Evolutionary conservation across 2,113 vertebrate genomes (phyloP).

Genomic region (Zapornia atra): DNA sequence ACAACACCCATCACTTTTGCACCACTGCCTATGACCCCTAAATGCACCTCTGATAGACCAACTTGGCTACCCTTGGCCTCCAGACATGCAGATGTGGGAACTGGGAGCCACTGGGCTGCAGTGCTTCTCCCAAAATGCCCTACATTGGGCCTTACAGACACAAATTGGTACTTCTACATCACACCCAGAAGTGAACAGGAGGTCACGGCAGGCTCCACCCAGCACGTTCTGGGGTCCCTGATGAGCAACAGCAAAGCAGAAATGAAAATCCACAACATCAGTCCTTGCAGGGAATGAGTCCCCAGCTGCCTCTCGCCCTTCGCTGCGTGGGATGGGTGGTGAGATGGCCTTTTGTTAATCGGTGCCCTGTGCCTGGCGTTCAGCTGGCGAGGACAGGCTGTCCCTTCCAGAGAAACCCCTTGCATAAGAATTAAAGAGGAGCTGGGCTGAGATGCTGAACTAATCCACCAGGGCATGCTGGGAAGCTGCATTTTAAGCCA

Average conservation of each 20-base stretch:
- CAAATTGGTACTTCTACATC: background rate
- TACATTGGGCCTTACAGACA: background rate
- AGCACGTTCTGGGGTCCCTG: background rate
- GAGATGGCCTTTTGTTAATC: slow-evolving; percentile 63
- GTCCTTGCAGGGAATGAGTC: background rate
- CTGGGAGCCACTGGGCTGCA: fast-evolving
- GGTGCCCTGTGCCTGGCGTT: background rate
- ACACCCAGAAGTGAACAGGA: background rate
- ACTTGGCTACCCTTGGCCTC: background rate
- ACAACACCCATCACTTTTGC: background rate
- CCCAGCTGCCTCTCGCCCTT: background rate
- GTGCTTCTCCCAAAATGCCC: background rate
- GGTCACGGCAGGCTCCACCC: background rate
- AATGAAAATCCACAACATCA: background rate
- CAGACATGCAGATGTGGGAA: background rate
- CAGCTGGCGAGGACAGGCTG: slow-evolving; percentile 47
- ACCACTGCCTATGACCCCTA: background rate
- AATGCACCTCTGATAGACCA: background rate
- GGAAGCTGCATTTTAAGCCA: slow-evolving; percentile 54
- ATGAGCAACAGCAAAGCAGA: background rate
- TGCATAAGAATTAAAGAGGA: slow-evolving; percentile 71
- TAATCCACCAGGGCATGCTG: slow-evolving; percentile 63
- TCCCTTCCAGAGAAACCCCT: slow-evolving; percentile 60
- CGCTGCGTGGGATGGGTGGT: background rate
- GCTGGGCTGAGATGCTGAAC: slow-evolving; percentile 57